Conservation (phyloP, 2,797 vertebrate species). For the Syndactyla subalaris region DNA sequence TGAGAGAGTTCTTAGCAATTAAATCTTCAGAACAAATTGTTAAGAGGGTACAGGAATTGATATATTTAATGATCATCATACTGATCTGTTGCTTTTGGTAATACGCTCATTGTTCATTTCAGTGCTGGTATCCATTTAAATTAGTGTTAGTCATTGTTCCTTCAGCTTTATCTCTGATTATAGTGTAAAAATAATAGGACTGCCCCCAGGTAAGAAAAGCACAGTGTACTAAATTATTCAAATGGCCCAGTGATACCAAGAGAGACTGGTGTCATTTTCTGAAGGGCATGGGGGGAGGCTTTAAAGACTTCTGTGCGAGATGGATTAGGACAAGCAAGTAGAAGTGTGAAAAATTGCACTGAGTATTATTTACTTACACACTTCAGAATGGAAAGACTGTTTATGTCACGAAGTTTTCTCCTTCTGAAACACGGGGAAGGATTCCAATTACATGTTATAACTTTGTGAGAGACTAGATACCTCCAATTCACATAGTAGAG, state of each 20-base stretch:
- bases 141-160: background rate
- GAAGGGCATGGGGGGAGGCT: background rate
- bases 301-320: background rate
- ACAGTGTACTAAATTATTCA: background rate
- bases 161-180: background rate
- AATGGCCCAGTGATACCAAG: background rate
- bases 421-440: background rate
- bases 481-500: background rate
- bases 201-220: background rate
- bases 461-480: background rate
- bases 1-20: background rate
- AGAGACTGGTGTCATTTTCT: background rate
- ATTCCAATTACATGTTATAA: background rate
- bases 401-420: background rate
- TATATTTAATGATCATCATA: background rate
- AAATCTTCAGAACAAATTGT: background rate
- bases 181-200: background rate
- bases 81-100: background rate
- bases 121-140: background rate
- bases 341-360: background rate
- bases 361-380: background rate
- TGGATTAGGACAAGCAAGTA: background rate
- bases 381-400: background rate
- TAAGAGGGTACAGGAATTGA: background rate
- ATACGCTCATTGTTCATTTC: background rate